Conservation (phyloP, 2,888 invertebrate species). For the Clivina fossor region DNA sequence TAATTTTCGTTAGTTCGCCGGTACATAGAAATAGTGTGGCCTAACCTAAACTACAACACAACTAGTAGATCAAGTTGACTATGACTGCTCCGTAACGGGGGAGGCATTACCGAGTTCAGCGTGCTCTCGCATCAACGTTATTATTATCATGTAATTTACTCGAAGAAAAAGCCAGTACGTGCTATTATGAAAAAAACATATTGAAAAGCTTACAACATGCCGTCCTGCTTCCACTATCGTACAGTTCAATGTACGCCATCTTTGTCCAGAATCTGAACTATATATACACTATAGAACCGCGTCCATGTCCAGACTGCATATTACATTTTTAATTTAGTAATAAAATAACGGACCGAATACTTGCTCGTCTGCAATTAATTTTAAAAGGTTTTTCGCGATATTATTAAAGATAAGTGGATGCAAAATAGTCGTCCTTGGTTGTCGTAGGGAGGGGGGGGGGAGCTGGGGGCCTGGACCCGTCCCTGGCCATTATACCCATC, state of each 20-base stretch:
- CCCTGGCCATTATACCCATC: slow-evolving; percentile 9
- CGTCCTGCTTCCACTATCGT: neutral
- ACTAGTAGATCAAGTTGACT: too few relatives aligned
- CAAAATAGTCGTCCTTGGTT: slow-evolving; percentile 26
- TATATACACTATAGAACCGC: too few relatives aligned
- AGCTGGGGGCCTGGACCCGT: neutral
- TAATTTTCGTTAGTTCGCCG: too few relatives aligned
- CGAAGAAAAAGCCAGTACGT: slow-evolving; percentile 40
- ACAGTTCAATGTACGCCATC: slow-evolving; percentile 10
- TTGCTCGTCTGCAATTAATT: slow-evolving; percentile 53
- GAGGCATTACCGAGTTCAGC: slow-evolving; percentile 11
- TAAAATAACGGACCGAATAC: slow-evolving; percentile 48
- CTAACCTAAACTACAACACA: too few relatives aligned
- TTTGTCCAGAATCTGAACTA: slow-evolving; percentile 6
- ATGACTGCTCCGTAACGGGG: too few relatives aligned
- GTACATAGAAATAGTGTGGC: too few relatives aligned
- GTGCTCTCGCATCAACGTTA: slow-evolving; percentile 37
- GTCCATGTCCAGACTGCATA: slow-evolving; percentile 26
- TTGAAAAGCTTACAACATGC: slow-evolving; percentile 1
- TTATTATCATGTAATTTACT: slow-evolving; percentile 50
- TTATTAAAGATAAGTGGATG: slow-evolving; percentile 53
- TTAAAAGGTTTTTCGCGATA: slow-evolving; percentile 54
- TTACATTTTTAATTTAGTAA: slow-evolving; percentile 50
- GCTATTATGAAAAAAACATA: slow-evolving; percentile 43
- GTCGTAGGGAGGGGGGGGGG: neutral